Conservation (phyloP, 2,888 invertebrate species). For the Drosophila flavopinicola region DNA sequence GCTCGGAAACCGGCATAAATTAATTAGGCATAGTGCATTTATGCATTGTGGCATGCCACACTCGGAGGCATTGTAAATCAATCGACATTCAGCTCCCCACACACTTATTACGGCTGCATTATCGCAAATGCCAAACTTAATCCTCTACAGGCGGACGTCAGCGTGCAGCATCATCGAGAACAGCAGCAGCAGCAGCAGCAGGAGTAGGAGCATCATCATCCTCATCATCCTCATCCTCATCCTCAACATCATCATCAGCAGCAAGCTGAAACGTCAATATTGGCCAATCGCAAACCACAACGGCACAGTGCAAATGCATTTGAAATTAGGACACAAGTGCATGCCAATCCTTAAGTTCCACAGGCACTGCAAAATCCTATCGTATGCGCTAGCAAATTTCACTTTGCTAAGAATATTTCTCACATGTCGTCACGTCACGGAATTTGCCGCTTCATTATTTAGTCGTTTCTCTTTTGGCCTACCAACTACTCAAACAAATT, state of each 20-base stretch:
- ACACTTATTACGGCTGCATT: slow-evolving; percentile 16
- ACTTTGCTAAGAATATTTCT: slow-evolving; percentile 35
- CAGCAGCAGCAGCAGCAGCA: neutral
- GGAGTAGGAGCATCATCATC: neutral
- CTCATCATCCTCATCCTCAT: neutral
- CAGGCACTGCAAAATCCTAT: slow-evolving; percentile 4
- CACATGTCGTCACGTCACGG: slow-evolving; percentile 49
- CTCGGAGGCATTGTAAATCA: slow-evolving; percentile 24
- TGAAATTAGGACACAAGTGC: slow-evolving; percentile 5
- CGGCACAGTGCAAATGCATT: slow-evolving; percentile 15
- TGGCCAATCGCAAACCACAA: slow-evolving; percentile 10
- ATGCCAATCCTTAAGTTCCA: slow-evolving; percentile 3
- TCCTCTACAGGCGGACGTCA: slow-evolving; percentile 40
- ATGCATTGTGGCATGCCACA: neutral
- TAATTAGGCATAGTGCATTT: slow-evolving; percentile 21
- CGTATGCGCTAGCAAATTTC: slow-evolving; percentile 30
- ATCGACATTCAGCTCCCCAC: slow-evolving; percentile 15
- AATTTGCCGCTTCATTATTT: slow-evolving; percentile 60
- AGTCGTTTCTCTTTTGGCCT: slow-evolving; percentile 31
- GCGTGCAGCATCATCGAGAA: slow-evolving; percentile 4
- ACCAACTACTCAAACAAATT: neutral
- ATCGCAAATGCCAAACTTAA: slow-evolving; percentile 33
- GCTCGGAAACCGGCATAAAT: slow-evolving; percentile 2
- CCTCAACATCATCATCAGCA: no score
- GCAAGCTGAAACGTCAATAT: neutral